Evolutionary conservation across 2,797 vertebrate species (phyloP).

Genomic region (Nasua narica): DNA sequence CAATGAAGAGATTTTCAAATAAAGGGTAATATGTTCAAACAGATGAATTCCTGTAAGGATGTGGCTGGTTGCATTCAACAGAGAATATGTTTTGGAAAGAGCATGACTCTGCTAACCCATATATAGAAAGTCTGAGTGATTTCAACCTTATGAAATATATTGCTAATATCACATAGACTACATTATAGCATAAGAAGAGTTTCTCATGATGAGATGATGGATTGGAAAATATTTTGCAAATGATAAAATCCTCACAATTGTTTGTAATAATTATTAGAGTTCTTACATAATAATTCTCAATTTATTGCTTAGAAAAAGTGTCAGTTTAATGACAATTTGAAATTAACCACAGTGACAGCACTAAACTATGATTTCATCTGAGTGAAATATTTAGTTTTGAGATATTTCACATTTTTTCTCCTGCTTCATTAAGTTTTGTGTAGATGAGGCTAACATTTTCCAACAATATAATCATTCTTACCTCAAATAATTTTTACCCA

Average conservation of each 20-base stretch:
- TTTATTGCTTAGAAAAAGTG: not conserved
- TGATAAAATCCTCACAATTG: not conserved
- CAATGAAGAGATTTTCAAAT: slow-evolving; percentile 54
- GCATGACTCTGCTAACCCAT: not conserved
- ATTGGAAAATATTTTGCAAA: not conserved
- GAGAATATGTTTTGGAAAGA: slow-evolving; percentile 24
- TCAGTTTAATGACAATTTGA: not conserved
- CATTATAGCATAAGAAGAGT: not conserved
- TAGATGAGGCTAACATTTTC: not conserved
- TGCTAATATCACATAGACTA: not conserved
- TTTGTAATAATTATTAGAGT: not conserved
- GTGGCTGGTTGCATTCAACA: slow-evolving; percentile 8
- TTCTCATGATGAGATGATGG: not conserved
- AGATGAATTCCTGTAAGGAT: slow-evolving; percentile 45
- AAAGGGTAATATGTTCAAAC: slow-evolving; percentile 49
- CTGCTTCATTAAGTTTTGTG: not conserved
- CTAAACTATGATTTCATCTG: slow-evolving; percentile 6
- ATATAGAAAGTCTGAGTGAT: not conserved
- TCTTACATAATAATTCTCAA: slow-evolving; percentile 35
- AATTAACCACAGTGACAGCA: not conserved
- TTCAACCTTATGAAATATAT: not conserved
- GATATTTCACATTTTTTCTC: not conserved
- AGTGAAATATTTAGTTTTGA: not conserved
- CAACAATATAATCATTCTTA: not conserved
- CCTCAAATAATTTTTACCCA: not conserved